Percentiles rank a stretch among this genome's conserved stretches.
Evolutionary conservation across 2,888 invertebrate genomes (phyloP).

Genomic region (Dryomyza anilis): DNA sequence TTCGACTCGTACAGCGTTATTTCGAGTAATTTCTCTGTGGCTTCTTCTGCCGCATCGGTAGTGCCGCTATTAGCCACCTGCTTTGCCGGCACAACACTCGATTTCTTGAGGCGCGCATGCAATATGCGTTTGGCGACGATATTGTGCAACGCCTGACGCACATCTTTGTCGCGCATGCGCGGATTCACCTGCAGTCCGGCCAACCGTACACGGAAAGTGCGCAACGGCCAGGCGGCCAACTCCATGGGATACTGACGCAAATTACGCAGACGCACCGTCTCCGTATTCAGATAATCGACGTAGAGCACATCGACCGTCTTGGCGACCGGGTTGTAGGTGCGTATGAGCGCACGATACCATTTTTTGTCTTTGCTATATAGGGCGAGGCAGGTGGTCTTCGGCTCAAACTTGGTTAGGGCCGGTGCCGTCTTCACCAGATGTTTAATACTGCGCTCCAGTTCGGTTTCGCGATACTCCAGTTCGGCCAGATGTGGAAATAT

Average conservation of each 20-base stretch:
- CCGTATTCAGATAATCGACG: constrained; percentile 77
- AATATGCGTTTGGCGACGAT: constrained; percentile 37
- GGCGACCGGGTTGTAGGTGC: constrained; percentile 61
- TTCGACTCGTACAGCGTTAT: constrained; percentile 35
- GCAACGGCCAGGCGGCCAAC: constrained; percentile 64
- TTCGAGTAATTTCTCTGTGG: constrained; percentile 24
- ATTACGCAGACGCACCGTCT: constrained; percentile 62
- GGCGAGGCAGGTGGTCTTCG: constrained; percentile 66
- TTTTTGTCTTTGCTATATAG: constrained; percentile 66
- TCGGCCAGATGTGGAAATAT: constrained; percentile 55
- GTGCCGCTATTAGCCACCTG: not conserved
- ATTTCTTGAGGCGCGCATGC: constrained; percentile 45
- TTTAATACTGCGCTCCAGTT: constrained; percentile 64
- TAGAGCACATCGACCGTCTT: constrained; percentile 68
- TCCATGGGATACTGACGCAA: constrained; percentile 64
- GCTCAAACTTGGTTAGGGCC: constrained; percentile 56
- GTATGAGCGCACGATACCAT: constrained; percentile 76
- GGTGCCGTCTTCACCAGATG: constrained; percentile 59
- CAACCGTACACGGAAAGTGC: constrained; percentile 63
- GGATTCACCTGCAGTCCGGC: constrained; percentile 59
- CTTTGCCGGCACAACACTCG: not conserved
- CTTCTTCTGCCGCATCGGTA: not conserved
- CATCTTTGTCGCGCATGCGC: constrained; percentile 51
- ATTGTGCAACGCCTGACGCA: constrained; percentile 44
- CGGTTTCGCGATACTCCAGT: constrained; percentile 60